Conservation (phyloP, 1,140 invertebrate species). For the Drosophila busckii region DNA sequence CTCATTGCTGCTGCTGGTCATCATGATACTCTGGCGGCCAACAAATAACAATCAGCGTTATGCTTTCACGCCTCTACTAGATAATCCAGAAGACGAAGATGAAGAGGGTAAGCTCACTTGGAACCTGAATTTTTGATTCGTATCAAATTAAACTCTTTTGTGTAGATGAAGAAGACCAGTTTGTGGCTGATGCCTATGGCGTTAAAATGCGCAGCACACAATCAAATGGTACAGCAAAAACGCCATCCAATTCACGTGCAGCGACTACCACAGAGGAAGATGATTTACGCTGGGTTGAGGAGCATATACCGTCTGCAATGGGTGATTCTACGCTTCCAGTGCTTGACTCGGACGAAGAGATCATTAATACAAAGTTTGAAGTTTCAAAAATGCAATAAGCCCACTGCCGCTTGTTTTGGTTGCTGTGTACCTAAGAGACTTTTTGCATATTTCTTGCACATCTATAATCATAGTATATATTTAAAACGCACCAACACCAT, state of each 20-base stretch:
- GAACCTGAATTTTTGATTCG: not conserved
- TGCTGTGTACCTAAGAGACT: slow-evolving; percentile 62
- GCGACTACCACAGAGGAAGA: slow-evolving; percentile 84
- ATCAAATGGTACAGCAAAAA: slow-evolving; percentile 47
- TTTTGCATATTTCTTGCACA: slow-evolving; percentile 37
- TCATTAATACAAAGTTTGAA: slow-evolving; percentile 93
- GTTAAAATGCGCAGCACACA: slow-evolving; percentile 85
- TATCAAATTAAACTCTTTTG: not conserved
- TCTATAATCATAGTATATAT: slow-evolving; percentile 3
- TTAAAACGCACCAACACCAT: slow-evolving; percentile 17
- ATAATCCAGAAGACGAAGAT: slow-evolving; percentile 90
- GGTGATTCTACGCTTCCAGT: slow-evolving; percentile 87
- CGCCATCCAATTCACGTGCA: slow-evolving; percentile 53
- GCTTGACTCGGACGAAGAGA: slow-evolving; percentile 93
- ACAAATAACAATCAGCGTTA: slow-evolving; percentile 97
- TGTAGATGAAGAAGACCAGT: slow-evolving; percentile 85
- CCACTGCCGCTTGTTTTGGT: slow-evolving; percentile 25
- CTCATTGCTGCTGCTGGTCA: slow-evolving; percentile 90
- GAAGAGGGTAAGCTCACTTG: slow-evolving; percentile 80
- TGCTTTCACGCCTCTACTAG: slow-evolving; percentile 94
- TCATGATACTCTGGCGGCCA: slow-evolving; percentile 96
- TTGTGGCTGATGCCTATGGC: slow-evolving; percentile 91
- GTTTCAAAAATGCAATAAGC: slow-evolving; percentile 92
- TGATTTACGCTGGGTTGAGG: slow-evolving; percentile 94
- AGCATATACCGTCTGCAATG: slow-evolving; percentile 90